Percentiles rank a stretch among this genome's conserved stretches.
These are phyloP conservation scores for Lydus trimaculatus DNA, from an alignment of 2,888 invertebrate species.

Conservation along the genomic window DNA sequence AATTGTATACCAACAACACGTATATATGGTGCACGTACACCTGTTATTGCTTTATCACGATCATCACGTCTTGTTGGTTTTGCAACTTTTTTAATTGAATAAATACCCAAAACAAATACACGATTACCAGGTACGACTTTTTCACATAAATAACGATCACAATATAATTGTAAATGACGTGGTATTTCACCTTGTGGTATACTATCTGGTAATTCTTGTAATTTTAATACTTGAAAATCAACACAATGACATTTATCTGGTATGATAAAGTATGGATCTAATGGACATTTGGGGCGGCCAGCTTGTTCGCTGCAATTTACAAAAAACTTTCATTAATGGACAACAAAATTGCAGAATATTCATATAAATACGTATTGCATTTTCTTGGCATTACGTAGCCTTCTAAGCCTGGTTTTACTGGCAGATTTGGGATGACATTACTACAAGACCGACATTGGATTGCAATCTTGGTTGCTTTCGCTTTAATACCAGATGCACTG, in stretches of 20 bases:
- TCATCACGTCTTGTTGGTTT: slow-evolving; percentile 70
- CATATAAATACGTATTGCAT: slow-evolving; percentile 81
- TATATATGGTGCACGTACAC: slow-evolving; percentile 93
- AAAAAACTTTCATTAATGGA: slow-evolving; percentile 35
- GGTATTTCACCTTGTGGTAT: slow-evolving; percentile 99
- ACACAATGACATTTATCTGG: slow-evolving; percentile 98
- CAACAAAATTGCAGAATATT: slow-evolving; percentile 31
- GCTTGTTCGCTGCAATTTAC: slow-evolving; percentile 79
- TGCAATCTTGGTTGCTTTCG: slow-evolving; percentile 94
- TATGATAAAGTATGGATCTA: slow-evolving; percentile 98
- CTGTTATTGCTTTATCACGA: slow-evolving; percentile 82
- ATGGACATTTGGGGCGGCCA: slow-evolving; percentile 90
- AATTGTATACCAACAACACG: slow-evolving; percentile 92
- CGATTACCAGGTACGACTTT: slow-evolving; percentile 95
- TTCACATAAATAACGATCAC: slow-evolving; percentile 94
- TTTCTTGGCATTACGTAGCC: slow-evolving; percentile 95
- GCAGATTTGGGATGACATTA: slow-evolving; percentile 86
- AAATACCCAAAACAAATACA: slow-evolving; percentile 92
- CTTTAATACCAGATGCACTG: slow-evolving; percentile 90
- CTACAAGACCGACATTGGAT: slow-evolving; percentile 96
- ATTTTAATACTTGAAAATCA: slow-evolving; percentile 96
- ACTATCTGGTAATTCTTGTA: slow-evolving; percentile 95
- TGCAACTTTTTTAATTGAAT: slow-evolving; percentile 90
- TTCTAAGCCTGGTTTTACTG: slow-evolving; percentile 94
- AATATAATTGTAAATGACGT: slow-evolving; percentile 92